Percentiles rank a stretch among this genome's conserved stretches.
These are phyloP conservation scores for Synergus itoensis DNA, from an alignment of 2,888 invertebrate species.

Conservation along the genomic window DNA sequence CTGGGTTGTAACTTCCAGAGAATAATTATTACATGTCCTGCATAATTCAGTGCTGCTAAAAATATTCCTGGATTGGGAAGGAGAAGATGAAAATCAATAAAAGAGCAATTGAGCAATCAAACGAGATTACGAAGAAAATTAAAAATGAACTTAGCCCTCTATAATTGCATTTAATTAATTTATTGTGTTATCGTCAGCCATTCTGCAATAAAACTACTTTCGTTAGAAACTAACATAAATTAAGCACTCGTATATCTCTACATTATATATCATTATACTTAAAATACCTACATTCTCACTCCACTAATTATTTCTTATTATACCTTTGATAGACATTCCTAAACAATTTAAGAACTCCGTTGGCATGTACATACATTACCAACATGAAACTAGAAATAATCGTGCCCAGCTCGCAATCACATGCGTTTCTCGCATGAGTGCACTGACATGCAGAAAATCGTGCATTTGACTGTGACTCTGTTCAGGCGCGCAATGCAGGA, in stretches of 20 bases:
- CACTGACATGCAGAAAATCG: slow-evolving; percentile 9
- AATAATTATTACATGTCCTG: not conserved
- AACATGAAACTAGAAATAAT: not conserved
- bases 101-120: not conserved
- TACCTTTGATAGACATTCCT: not conserved
- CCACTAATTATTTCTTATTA: not conserved
- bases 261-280: not conserved
- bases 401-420: not conserved
- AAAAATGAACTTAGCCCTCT: not conserved
- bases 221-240: not conserved
- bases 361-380: not conserved
- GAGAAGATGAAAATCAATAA: no score
- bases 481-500: not conserved
- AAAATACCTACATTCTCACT: no score
- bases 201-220: not conserved
- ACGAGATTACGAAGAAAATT: not conserved
- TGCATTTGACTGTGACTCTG: not conserved
- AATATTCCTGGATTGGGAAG: not conserved
- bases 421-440: slow-evolving; percentile 9
- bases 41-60: not conserved
- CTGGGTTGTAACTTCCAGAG: not conserved
- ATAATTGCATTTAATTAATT: not conserved
- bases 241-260: not conserved
- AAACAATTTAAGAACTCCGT: not conserved
- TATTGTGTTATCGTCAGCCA: not conserved